Evolutionary conservation across 2,113 vertebrate species (phyloP), one percentile per base, ranked within the genome.

Genomic region (Synodontis membranacea): DNA sequence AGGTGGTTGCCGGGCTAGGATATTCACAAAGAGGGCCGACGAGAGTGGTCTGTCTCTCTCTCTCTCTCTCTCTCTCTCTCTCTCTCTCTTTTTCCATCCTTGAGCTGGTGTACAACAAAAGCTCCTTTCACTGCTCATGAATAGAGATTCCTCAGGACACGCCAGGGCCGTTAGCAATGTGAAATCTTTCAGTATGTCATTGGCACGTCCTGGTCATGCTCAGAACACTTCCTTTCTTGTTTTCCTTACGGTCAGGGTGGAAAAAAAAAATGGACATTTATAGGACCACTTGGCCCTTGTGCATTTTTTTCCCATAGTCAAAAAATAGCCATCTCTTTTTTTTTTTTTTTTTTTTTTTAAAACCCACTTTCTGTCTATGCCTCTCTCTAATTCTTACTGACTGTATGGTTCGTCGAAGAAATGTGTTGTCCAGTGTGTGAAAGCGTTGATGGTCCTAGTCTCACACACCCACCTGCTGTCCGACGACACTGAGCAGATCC

Each of bases 101-200:
- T 88, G 89, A 89, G 84, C 90, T 87, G 90, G 87, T 74, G 48
- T 83, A 52, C 87, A 81, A 95, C 95, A 96, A 95, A 91, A 92
- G 90, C 25, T 68, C 84, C 94, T 93, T 96, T 96, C 92, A 95
- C 86, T 90, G 75, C 84, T 90, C 90, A 91, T 93, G 93, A 58
- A 90, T 92, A 90, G 93, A 90, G 94, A 94, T 94, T 91, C 91
- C 88, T 93, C 80, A 86, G 90, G 88, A 85, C 85, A 91, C 87
- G 91, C 81, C 80, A 88, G 86, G 62, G 86, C 87, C 89, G 85
- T 89, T 88, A 81, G 78, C 84, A 60, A 66, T 75, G 90, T 82
- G 82, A 89, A 88, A 87, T 88, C 62, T 80, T 75, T 58, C 50
- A 14, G 81, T 86, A 79, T 83, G 82, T 84, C 76, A 79, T 75